These are phyloP conservation scores for Manis crassicaudata DNA, from an alignment of 2,797 vertebrate genomes.

Conservation along the genomic window DNA sequence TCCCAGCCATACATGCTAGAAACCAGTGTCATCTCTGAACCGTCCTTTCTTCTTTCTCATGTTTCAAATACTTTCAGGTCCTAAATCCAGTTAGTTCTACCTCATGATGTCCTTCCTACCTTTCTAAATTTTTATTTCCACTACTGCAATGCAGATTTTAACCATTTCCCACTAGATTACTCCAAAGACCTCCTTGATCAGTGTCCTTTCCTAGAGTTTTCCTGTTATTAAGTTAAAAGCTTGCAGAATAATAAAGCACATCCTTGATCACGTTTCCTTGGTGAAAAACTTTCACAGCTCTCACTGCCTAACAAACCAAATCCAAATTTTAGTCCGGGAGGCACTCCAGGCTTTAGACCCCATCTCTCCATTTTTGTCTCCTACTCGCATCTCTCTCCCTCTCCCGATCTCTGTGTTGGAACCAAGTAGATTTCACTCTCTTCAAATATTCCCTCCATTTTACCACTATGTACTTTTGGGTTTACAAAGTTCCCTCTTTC, in stretches of 20 bases:
- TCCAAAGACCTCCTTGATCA: background rate
- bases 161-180: background rate
- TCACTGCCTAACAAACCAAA: background rate
- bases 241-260: background rate
- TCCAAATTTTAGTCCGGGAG: background rate
- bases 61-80: background rate
- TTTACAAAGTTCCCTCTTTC: background rate
- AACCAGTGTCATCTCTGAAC: background rate
- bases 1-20: background rate
- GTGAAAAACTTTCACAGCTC: background rate
- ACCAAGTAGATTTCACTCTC: background rate
- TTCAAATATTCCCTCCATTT: background rate
- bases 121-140: background rate
- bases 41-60: background rate
- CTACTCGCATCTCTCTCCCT: background rate
- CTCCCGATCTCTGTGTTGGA: background rate
- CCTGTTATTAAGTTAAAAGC: background rate
- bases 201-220: background rate
- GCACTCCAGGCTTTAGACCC: background rate
- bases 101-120: background rate
- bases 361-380: background rate
- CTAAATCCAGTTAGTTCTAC: background rate
- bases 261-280: background rate
- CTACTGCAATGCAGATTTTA: background rate
- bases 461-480: background rate